These are phyloP conservation scores for Gallinago media DNA, from an alignment of 2,113 vertebrate genomes.

Conservation along the genomic window DNA sequence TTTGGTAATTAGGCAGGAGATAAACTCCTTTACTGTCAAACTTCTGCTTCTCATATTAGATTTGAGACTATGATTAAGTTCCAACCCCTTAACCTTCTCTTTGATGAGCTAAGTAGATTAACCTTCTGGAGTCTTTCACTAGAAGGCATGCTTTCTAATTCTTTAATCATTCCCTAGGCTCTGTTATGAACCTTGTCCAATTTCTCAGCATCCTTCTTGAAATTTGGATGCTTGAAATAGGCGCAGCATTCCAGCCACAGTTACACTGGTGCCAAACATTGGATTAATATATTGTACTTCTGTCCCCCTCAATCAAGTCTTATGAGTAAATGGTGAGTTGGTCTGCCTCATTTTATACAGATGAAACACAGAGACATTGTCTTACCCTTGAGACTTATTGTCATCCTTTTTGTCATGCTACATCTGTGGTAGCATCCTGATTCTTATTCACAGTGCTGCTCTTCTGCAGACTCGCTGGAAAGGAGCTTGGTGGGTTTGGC, in stretches of 20 bases:
- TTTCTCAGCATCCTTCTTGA: conserved; percentile 24
- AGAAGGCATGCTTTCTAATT: conserved; percentile 38
- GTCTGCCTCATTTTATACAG: background rate
- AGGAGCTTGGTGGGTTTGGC: background rate
- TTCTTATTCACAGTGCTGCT: background rate
- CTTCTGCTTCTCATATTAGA: background rate
- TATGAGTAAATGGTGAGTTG: background rate
- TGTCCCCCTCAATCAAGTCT: background rate
- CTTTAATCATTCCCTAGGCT: conserved; percentile 40
- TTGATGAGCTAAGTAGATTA: conserved; percentile 64
- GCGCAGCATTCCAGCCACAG: background rate
- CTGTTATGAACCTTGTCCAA: conserved; percentile 8
- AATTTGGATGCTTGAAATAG: conserved; percentile 13
- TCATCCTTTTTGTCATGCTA: background rate
- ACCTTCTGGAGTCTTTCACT: conserved; percentile 54
- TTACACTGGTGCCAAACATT: background rate
- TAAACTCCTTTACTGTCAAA: conserved; percentile 29
- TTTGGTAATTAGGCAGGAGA: background rate
- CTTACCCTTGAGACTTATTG: background rate
- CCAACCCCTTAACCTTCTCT: conserved; percentile 45
- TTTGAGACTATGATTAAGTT: conserved; percentile 41
- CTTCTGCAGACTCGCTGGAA: background rate
- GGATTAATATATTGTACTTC: background rate
- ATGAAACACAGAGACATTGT: background rate
- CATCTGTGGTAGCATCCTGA: background rate